A percentile compares a stretch with the other conserved stretches of the same genome.
These are phyloP conservation scores for Melanotaenia boesemani DNA, from an alignment of 2,797 vertebrate genomes.

Conservation along the genomic window DNA sequence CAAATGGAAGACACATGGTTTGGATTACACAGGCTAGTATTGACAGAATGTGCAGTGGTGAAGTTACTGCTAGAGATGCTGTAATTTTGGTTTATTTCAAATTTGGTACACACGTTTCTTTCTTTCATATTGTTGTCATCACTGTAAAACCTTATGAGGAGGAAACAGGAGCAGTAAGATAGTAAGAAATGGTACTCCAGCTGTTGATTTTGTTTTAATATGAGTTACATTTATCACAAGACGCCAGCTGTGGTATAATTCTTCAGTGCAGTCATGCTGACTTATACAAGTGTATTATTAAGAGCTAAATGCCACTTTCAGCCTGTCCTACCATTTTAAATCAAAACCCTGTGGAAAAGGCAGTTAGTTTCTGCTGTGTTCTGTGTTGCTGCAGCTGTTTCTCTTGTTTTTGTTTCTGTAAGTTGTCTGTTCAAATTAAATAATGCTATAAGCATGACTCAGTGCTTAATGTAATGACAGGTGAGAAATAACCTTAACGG, in stretches of 20 bases:
- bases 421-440: not conserved
- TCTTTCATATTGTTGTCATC: not conserved
- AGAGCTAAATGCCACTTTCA: no score
- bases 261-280: no score
- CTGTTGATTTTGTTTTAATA: constrained; percentile 15
- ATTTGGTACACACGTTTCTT: not conserved
- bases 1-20: not conserved
- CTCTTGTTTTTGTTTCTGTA: constrained; percentile 6
- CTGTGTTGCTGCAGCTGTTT: constrained; percentile 16
- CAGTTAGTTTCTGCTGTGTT: constrained; percentile 8
- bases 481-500: not conserved
- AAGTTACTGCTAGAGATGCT: not conserved
- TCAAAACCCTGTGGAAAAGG: no score
- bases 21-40: not conserved
- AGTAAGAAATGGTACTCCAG: not conserved
- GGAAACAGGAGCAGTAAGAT: not conserved
- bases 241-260: constrained; percentile 14
- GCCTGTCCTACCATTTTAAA: no score
- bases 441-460: not conserved
- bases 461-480: constrained; percentile 6
- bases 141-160: not conserved
- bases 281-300: no score
- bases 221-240: constrained; percentile 15
- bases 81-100: not conserved
- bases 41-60: not conserved